Evolutionary conservation across 2,797 vertebrate species (phyloP), one percentile per base, ranked within the genome.

Genomic region (Peromyscus aztecus): DNA sequence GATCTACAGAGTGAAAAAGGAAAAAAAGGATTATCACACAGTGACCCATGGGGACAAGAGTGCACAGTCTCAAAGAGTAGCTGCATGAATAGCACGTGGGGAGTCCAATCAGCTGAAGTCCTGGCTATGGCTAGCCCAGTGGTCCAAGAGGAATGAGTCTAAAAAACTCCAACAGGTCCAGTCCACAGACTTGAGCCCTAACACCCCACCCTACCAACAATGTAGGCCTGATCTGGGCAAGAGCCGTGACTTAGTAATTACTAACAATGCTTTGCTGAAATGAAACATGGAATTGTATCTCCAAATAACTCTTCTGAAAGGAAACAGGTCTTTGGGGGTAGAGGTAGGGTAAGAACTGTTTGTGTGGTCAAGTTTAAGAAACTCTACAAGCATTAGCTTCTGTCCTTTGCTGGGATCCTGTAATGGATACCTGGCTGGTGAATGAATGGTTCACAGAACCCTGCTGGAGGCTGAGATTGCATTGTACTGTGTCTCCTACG

Each of bases 1-100:
- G 99, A 96, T 99, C 99, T 99, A 98, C 27, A 76, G 67, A 21
- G 97, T 80, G 89, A 85, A 61, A 69, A 92, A 1, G 63, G 31
- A 96, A 85, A 61, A n/a, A 92, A 1, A 67, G 24, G 34, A 63
- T n/a, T 89, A 67, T 92, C 86, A 97, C 37, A 88, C 1, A 11
- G 40, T n/a, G 82, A 65, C 43, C 69, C 24, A 4, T 2, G 17
- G 29, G 52, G 9, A 43, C 4, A 24, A 14, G 49, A 63, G 52
- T 23, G 37, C 11, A 69, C 8, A 27, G 21, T 83, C 67, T 65
- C 13, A 24, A 19, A 82, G 43, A 89, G n/a, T 10, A 40, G 57
- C 88, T 61, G 13, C 19, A 5, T 19, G 34, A 3, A 37, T 19
- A 71, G 77, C 8, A 14, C n/a, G 29, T 27, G 23, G 13, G 55